phyloP scores from a whole-genome alignment of 2,113 vertebrate species.

The Numida meleagris region DNA sequence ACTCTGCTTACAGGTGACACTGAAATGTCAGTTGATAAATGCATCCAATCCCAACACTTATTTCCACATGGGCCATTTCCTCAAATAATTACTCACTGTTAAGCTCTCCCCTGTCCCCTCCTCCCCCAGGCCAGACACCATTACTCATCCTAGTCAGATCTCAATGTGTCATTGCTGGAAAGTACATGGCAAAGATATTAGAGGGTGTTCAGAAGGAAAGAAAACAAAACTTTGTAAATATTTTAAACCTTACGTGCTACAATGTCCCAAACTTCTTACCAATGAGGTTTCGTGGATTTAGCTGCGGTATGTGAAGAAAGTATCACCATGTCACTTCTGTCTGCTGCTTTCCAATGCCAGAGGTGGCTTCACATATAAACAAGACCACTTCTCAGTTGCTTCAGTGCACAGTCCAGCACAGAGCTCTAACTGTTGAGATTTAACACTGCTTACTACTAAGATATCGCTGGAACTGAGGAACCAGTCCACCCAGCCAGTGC shows the following conservation, averaged over 20 bases:
- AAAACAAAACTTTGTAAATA: slow-evolving; percentile 58
- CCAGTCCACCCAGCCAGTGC: background rate
- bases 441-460: background rate
- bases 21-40: slow-evolving; percentile 45
- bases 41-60: slow-evolving; percentile 44
- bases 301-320: slow-evolving; percentile 20
- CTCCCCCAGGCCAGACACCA: slow-evolving; percentile 48
- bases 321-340: slow-evolving; percentile 9
- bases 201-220: slow-evolving; percentile 52
- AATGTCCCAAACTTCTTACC: slow-evolving; percentile 33
- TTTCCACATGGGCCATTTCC: slow-evolving; percentile 27
- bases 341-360: slow-evolving; percentile 7
- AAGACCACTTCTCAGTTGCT: background rate
- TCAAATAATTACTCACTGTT: slow-evolving; percentile 55
- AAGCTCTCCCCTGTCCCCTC: slow-evolving; percentile 46
- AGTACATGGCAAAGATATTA: slow-evolving; percentile 71
- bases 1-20: slow-evolving; percentile 33
- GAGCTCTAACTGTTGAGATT: slow-evolving; percentile 18
- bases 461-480: slow-evolving; percentile 7
- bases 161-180: slow-evolving; percentile 67
- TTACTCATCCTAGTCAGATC: slow-evolving; percentile 62
- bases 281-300: slow-evolving; percentile 2
- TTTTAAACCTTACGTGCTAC: slow-evolving; percentile 45
- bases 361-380: background rate
- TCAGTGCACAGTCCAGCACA: background rate